These are phyloP conservation scores for Osedax frankpressi DNA, from an alignment of 2,888 invertebrate genomes.

Conservation along the genomic window DNA sequence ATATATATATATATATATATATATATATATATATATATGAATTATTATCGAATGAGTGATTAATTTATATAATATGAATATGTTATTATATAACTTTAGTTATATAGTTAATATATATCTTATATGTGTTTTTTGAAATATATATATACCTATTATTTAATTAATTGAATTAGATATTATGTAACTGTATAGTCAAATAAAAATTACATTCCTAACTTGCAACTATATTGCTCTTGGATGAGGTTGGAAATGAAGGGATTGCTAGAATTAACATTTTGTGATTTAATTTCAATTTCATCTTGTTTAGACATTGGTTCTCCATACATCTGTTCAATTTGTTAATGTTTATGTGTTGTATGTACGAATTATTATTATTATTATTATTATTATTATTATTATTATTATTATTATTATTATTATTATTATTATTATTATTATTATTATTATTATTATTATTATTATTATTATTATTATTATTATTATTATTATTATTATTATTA, in stretches of 20 bases:
- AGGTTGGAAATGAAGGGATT: neutral
- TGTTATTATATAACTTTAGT: too few species aligned
- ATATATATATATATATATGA: too few species aligned
- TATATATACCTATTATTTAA: too few species aligned
- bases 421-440: neutral
- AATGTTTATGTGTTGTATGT: neutral
- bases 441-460: neutral
- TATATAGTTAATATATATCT: too few species aligned
- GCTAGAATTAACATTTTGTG: neutral
- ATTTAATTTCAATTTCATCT: neutral
- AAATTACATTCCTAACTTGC: too few species aligned
- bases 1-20: neutral
- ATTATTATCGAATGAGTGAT: too few species aligned
- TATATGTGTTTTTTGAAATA: too few species aligned
- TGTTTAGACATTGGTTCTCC: neutral
- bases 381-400: slow-evolving; percentile 9
- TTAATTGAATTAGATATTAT: too few species aligned
- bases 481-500: slow-evolving; percentile 4
- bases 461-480: neutral
- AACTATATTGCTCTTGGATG: neutral
- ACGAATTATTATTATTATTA: slow-evolving; percentile 9
- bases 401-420: neutral
- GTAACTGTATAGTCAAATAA: too few species aligned
- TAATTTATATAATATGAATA: too few species aligned
- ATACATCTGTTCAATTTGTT: neutral